Base-by-base conservation (phyloP, 2,797 vertebrate genomes). In the Netta rufina region DNA sequence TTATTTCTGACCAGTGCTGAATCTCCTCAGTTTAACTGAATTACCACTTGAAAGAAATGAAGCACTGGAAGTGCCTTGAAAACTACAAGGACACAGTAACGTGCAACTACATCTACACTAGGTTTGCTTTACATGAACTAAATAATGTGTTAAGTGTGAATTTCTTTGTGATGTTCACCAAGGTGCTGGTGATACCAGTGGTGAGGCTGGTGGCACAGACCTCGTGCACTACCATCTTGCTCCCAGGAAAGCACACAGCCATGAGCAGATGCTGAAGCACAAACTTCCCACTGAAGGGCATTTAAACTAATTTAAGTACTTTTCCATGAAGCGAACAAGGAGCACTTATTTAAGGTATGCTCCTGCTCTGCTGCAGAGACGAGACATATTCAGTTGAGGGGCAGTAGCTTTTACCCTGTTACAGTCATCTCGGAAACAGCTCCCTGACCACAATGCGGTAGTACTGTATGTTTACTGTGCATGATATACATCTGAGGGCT, bases 11-110 rank as follows among this genome's bases (percentile, higher is more conserved):
- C 38, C 71, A 82, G n/a, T 3, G 38, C 20, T 62, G 62, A 84
- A 90, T 62, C 79, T 69, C 90, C 82, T 93, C 45, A 66, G 17
- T 83, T 74, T 94, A 94, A 96, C 79, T 65, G 87, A 92, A 92
- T 91, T 92, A 92, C 77, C 72, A 87, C 77, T 87, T 91, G 67
- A 94, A 96, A 95, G 89, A 90, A 77, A 89, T 0, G 1, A 72
- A 94, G 72, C 3, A 9, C 25, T 30, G 87, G n/a, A 86, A 75
- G 54, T 33, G 58, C 28, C 38, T 81, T 88, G 73, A 90, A 62
- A 93, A 61, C 60, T 70, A 33, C 43, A 62, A 41, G 62, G 43
- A 58, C 8, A 7, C 33, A 70, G 33, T 11, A 47, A 11, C 7
- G 15, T 16, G 8, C 32, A 25, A 72, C 45, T 84, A 22, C 8